A percentile compares a stretch with the other conserved stretches of the same genome.
Conservation (phyloP, 2,888 invertebrate species). For the Patella depressa region DNA sequence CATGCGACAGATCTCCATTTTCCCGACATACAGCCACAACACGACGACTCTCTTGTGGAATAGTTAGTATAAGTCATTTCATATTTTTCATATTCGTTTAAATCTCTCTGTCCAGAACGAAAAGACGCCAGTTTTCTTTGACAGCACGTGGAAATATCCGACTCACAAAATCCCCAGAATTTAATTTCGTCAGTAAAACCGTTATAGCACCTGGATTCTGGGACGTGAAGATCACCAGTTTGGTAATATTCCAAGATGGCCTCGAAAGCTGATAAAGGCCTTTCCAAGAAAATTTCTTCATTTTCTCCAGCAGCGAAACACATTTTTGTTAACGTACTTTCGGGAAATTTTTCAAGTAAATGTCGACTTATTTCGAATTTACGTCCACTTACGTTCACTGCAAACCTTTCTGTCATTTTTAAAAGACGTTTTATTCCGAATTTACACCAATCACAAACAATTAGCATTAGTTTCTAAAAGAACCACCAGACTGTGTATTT, state of each 20-base stretch:
- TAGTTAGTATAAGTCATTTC: background rate
- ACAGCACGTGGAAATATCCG: background rate
- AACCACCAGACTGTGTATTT: too few relatives aligned
- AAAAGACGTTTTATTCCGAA: too few relatives aligned
- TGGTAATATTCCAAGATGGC: constrained; percentile 13
- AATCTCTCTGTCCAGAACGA: background rate
- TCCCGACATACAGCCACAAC: background rate
- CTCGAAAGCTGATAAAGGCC: constrained; percentile 15
- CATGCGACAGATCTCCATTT: background rate
- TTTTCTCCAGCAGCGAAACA: background rate
- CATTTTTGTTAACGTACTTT: background rate
- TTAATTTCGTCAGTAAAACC: background rate
- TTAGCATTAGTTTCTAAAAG: too few relatives aligned
- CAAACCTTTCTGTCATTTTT: constrained; percentile 1
- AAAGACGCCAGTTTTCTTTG: background rate
- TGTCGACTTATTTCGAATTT: constrained; percentile 11
- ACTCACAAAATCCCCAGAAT: background rate
- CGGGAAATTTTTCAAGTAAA: background rate
- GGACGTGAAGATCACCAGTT: constrained; percentile 15
- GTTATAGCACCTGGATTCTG: background rate
- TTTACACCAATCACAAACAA: too few relatives aligned
- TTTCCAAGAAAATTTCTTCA: constrained; percentile 2
- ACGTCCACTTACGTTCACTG: constrained; percentile 16
- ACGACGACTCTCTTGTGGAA: background rate
- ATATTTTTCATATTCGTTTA: background rate